These are phyloP conservation scores for Tetramorium bicarinatum DNA, from an alignment of 2,888 invertebrate species.

Conservation along the genomic window DNA sequence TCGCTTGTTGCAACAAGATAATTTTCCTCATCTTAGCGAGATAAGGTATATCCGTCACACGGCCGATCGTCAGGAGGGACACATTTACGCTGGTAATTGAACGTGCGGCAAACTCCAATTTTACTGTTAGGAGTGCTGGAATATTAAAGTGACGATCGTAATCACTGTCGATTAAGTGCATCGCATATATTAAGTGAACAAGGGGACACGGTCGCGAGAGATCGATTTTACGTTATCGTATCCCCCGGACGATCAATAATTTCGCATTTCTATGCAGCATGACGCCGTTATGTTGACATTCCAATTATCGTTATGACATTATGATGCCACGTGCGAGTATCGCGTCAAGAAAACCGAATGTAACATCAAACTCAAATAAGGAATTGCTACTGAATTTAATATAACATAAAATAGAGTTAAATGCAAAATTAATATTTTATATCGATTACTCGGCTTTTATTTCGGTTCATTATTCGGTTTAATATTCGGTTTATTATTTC, in stretches of 20 bases:
- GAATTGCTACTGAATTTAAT: neutral
- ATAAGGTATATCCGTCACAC: slow-evolving; percentile 16
- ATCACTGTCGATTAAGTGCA: slow-evolving; percentile 58
- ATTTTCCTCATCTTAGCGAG: slow-evolving; percentile 14
- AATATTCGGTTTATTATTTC: neutral
- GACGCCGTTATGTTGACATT: neutral
- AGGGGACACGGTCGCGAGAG: neutral
- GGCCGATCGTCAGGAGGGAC: slow-evolving; percentile 2
- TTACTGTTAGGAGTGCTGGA: slow-evolving; percentile 56
- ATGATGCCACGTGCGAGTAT: slow-evolving; percentile 1
- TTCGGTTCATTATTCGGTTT: neutral
- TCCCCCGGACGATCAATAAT: neutral
- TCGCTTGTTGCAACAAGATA: slow-evolving; percentile 14
- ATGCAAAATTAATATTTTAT: neutral
- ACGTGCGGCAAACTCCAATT: slow-evolving; percentile 29
- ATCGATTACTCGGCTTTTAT: neutral
- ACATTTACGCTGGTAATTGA: slow-evolving; percentile 61
- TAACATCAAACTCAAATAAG: neutral
- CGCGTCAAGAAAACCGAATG: neutral
- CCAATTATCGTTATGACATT: neutral
- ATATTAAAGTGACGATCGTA: slow-evolving; percentile 65
- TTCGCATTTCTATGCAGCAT: slow-evolving; percentile 11
- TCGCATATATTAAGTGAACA: slow-evolving; percentile 34
- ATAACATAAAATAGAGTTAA: neutral
- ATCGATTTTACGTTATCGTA: slow-evolving; percentile 5